Evolutionary conservation across 1,140 invertebrate species (phyloP).

Genomic region (Neodiprion pinetum): DNA sequence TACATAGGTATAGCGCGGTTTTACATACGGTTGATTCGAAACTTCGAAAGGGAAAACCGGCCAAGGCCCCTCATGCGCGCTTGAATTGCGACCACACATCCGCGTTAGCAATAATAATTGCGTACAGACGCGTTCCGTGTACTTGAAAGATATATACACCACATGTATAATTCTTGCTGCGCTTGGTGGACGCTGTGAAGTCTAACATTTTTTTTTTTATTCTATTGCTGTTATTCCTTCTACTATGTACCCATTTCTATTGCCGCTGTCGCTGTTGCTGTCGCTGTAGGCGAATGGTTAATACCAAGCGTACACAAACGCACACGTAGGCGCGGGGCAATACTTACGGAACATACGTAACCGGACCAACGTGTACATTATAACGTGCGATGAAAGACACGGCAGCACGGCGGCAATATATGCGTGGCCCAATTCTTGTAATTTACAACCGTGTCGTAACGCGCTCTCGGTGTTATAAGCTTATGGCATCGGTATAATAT

Average conservation of each 20-base stretch:
- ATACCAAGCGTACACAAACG: too few relatives aligned
- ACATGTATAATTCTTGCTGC: neutral
- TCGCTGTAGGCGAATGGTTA: too few relatives aligned
- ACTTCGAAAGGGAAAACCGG: conserved; percentile 56
- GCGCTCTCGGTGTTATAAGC: conserved; percentile 2
- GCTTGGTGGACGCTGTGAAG: neutral
- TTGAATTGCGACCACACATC: conserved; percentile 56
- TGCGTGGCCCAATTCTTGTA: conserved; percentile 56
- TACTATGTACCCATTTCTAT: too few relatives aligned
- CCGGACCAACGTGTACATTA: too few relatives aligned
- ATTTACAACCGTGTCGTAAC: conserved; percentile 55
- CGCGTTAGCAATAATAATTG: conserved; percentile 60
- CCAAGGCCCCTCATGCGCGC: conserved; percentile 48
- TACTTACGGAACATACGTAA: too few relatives aligned
- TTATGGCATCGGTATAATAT: conserved; percentile 27
- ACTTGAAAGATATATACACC: conserved; percentile 44
- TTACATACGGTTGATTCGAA: conserved; percentile 14
- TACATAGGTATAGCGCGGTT: conserved; percentile 10
- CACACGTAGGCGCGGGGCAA: too few relatives aligned
- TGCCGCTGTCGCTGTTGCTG: too few relatives aligned
- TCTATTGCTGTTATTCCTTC: too few relatives aligned
- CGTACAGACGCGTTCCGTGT: conserved; percentile 43
- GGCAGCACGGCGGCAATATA: conserved; percentile 8
- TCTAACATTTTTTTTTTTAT: neutral
- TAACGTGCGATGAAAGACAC: too few relatives aligned